Evolutionary conservation across 2,797 vertebrate genomes (phyloP).

Genomic region (Anableps anableps): DNA sequence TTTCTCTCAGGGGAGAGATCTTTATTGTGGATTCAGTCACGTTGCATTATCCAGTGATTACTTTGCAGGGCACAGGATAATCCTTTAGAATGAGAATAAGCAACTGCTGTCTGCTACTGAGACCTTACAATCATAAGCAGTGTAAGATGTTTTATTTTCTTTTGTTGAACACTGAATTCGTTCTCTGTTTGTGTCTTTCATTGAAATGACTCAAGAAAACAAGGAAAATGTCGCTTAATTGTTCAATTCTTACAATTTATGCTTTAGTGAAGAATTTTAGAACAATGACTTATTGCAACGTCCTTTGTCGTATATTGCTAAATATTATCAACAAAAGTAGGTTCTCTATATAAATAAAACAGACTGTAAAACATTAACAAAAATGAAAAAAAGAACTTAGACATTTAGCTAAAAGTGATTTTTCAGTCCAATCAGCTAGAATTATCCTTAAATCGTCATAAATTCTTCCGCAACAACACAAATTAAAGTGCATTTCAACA

Average conservation of each 20-base stretch:
- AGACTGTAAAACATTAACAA: neutral
- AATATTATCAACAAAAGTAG: neutral
- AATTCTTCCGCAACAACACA: constrained; percentile 22
- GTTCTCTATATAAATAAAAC: neutral
- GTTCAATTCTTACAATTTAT: too few relatives aligned
- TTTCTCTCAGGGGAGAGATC: constrained; percentile 63
- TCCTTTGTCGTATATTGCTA: neutral
- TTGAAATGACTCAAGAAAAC: neutral
- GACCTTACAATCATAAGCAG: constrained; percentile 43
- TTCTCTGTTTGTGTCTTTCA: neutral
- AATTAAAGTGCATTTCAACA: constrained; percentile 35
- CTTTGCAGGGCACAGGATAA: constrained; percentile 75
- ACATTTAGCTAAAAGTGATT: constrained; percentile 21
- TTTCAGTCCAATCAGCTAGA: neutral
- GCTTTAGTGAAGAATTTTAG: neutral
- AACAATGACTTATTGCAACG: neutral
- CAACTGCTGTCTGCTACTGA: constrained; percentile 72
- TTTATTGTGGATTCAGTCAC: constrained; percentile 74
- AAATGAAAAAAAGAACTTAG: constrained; percentile 29
- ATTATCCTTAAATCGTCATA: constrained; percentile 31
- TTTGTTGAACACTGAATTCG: neutral
- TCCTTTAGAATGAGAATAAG: constrained; percentile 76
- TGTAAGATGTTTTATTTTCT: constrained; percentile 18
- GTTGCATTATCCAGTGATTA: constrained; percentile 79
- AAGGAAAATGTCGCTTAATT: neutral